Percentiles rank a stretch among this genome's conserved stretches.
phyloP scores from a whole-genome alignment of 2,797 vertebrate species.

The Psittacula derbiana region DNA sequence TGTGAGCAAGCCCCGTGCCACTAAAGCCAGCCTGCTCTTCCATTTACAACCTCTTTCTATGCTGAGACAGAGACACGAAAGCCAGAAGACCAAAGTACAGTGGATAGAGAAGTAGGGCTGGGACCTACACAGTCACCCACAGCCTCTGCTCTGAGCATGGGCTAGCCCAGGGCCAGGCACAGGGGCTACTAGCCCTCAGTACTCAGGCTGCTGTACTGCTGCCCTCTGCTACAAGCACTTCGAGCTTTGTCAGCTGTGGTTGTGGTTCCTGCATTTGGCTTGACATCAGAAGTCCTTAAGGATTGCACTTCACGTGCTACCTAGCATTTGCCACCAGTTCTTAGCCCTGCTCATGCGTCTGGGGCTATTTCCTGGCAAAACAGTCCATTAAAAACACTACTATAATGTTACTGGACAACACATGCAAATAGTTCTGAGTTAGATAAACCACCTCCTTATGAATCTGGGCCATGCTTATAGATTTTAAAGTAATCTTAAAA shows the following conservation, averaged over 20 bases:
- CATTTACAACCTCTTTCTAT: neutral
- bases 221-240: neutral
- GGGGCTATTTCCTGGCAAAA: neutral
- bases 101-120: neutral
- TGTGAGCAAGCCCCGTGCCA: neutral
- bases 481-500: slow-evolving; percentile 35
- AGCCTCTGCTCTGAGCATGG: neutral
- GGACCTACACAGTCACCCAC: neutral
- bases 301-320: neutral
- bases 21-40: neutral
- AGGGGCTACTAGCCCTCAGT: neutral
- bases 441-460: neutral
- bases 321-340: neutral
- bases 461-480: neutral
- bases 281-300: neutral
- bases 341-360: neutral
- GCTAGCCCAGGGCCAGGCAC: neutral
- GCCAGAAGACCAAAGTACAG: neutral
- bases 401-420: neutral
- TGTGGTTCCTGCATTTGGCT: neutral
- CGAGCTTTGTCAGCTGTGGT: neutral
- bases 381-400: neutral
- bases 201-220: neutral
- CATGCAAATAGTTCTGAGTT: neutral
- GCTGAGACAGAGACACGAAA: neutral